Evolutionary conservation across 1,140 invertebrate species (phyloP).

Genomic region (Coelopa frigida): DNA sequence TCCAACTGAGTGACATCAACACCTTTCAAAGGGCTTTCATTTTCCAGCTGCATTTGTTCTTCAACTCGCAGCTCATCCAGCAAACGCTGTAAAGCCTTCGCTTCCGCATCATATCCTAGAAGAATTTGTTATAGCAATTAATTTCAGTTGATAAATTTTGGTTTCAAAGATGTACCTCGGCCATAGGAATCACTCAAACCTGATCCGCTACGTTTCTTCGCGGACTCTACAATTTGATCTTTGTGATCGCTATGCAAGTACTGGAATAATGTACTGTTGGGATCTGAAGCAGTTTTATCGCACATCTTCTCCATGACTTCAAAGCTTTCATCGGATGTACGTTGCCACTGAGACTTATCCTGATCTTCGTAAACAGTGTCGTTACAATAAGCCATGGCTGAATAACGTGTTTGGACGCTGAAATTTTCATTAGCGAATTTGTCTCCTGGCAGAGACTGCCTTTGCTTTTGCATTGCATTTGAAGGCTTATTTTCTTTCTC

Average conservation of each 20-base stretch:
- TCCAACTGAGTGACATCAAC: constrained; percentile 36
- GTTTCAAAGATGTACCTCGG: too few species aligned
- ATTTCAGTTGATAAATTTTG: too few species aligned
- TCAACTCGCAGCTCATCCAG: constrained; percentile 20
- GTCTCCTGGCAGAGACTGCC: too few species aligned
- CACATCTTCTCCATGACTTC: constrained; percentile 35
- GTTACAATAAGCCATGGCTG: neutral
- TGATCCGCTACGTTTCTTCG: constrained; percentile 22
- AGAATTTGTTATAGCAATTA: too few species aligned
- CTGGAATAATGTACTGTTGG: constrained; percentile 32
- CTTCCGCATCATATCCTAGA: constrained; percentile 18
- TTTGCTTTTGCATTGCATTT: too few species aligned
- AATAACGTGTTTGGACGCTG: neutral
- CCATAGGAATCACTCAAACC: too few species aligned
- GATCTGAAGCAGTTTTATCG: constrained; percentile 37
- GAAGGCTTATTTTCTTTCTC: neutral
- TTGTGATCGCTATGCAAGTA: constrained; percentile 8
- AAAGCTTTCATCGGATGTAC: constrained; percentile 29
- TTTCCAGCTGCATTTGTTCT: constrained; percentile 17
- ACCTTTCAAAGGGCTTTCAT: constrained; percentile 27
- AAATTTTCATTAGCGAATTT: neutral
- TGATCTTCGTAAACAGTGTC: neutral
- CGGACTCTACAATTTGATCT: constrained; percentile 22
- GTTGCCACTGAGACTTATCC: constrained; percentile 1
- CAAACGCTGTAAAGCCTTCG: constrained; percentile 23